Conservation (phyloP, 2,888 invertebrate genomes). For the Augochlorella aurata region DNA sequence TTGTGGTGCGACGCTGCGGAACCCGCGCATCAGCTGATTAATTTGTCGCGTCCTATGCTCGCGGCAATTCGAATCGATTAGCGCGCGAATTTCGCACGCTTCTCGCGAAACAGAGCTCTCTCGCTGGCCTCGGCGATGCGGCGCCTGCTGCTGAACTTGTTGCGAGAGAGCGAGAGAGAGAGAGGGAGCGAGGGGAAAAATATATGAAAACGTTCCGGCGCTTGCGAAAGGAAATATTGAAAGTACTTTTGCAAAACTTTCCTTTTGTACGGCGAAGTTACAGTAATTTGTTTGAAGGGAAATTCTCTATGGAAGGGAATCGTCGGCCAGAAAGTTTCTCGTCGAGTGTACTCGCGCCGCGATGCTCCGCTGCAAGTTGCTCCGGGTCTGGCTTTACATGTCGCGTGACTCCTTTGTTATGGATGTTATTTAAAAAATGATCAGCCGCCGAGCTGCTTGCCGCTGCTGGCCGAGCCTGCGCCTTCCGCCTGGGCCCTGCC, state of each 20-base stretch:
- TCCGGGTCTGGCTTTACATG: neutral
- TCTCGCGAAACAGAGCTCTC: too few relatives aligned
- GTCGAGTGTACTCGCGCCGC: neutral
- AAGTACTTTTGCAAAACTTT: conserved; percentile 10
- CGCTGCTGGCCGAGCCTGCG: too few relatives aligned
- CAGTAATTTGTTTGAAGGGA: conserved; percentile 17
- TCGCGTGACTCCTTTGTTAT: conserved; percentile 6
- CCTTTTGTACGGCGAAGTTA: conserved; percentile 4
- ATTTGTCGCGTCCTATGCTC: conserved; percentile 69
- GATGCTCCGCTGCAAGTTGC: neutral
- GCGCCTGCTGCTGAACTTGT: too few relatives aligned
- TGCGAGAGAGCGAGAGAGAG: too few relatives aligned
- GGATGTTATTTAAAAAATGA: conserved; percentile 18
- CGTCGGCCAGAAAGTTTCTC: neutral
- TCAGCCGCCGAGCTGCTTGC: neutral
- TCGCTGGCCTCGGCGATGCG: too few relatives aligned
- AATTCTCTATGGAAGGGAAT: conserved; percentile 8
- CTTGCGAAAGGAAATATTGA: conserved; percentile 4
- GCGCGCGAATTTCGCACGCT: too few relatives aligned
- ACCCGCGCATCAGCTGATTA: conserved; percentile 69
- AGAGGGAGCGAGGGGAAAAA: neutral
- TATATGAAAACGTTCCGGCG: conserved; percentile 5
- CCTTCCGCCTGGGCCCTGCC: too few relatives aligned
- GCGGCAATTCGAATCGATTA: conserved; percentile 18
- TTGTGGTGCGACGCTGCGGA: conserved; percentile 41